Evolutionary conservation across 1,140 invertebrate species (phyloP), one percentile per base, ranked within the genome.

Genomic region (Pachypeltis micranthus): DNA sequence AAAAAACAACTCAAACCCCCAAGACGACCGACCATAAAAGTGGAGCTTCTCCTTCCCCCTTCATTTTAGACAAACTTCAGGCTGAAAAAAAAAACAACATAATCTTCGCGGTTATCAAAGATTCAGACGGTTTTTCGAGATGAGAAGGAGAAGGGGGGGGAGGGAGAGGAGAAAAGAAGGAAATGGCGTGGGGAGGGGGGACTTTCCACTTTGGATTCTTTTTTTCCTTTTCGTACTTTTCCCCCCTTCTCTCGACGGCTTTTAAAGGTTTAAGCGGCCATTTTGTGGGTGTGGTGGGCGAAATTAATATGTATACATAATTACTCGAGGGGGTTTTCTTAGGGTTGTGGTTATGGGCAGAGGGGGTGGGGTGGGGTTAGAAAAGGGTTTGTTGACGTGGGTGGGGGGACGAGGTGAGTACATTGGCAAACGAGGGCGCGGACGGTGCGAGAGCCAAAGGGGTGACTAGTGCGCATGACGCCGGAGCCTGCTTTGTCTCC

Each of bases 251-350:
- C 16, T 39, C 31, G 31, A 16, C 31, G 31, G 23, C 23, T 51
- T 51, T 51, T 51, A 51, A 51, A 51, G 47, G 23, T 51, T 51
- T 51, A 51, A 51, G 47, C 47, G 47, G 47, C 47, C 47, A 51
- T 51, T 51, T 51, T 51, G 47, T 51, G 47, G 47, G 47, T 51
- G 47, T 51, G 47, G 47, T 51, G 10, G n/a, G 47, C 47, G 3
- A 10, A 51, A 51, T 51, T 51, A 51, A 51, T 51, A 51, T 51
- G 47, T 51, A 51, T 16, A 51, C 47, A 51, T 51, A 51, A 51
- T 51, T 51, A 51, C 47, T 51, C 47, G 47, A 21, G 47, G 23
- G 21, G 47, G 47, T 10, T 4, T 51, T 7, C 12, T 14, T 51
- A 51, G 21, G 47, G 47, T 10, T 51, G 47, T n/a, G 47, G 19